Base-by-base conservation (phyloP, 2,888 invertebrate species). In the Tryphoninae sp. region DNA sequence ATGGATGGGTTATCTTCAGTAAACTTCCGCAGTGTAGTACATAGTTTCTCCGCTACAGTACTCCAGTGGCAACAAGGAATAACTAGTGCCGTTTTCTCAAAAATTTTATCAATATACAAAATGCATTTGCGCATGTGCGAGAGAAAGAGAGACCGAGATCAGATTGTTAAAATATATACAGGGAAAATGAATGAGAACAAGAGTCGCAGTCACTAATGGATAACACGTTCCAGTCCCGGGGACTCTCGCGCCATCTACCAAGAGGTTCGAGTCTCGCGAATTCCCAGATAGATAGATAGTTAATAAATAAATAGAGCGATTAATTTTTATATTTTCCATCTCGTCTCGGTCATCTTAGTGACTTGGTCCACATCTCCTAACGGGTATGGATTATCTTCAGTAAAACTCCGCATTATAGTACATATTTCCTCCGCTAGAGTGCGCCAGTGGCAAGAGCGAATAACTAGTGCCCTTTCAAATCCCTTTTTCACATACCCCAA, bases 211-310 rank as follows among this genome's bases (percentile, higher is more conserved):
- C 53, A 62, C 53, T 71, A 71, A 73, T 64, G 55, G 40, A 23
- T 8, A 64, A 55, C 19, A 55, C 73, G 64, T 74, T 74, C 64
- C 55, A 55, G 64, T 42, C 55, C 42, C 62, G 16, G 61, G 13
- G 4, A 19, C n/a, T 61, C 26, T 33, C 62, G 42, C 40, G 42
- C 42, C 42, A 22, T 74, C 23, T 72, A 19, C 23, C 42, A 64
- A 74, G 64, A 64, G 16, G 55, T 64, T 74, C 23, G 22, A 74
- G 73, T 74, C 73, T 65, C 73, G 73, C 73, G 55, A 74, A 19
- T 19, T 19, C 1, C 19, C 19, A 19, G 19, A 19, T 19, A 19
- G 19, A 19, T 19, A 19, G 19, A 19, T 19, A 33, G 23, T 1
- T 23, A 33, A 33, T 33, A 33, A 2, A 33, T 33, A 4, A 33